Evolutionary conservation across 2,888 invertebrate species (phyloP).

Genomic region (Drosophila flavopinicola): DNA sequence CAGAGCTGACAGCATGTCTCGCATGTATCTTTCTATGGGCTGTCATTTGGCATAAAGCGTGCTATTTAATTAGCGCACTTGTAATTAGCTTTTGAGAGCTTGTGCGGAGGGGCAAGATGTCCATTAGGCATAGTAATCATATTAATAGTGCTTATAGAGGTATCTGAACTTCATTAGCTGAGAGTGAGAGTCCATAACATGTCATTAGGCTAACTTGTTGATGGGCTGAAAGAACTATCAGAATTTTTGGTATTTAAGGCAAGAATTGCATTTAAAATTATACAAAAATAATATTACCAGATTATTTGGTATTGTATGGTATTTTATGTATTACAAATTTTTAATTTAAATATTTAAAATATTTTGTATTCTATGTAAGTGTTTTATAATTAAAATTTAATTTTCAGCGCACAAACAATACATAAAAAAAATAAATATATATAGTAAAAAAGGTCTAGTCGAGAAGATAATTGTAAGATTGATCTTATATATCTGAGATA

Average conservation of each 20-base stretch:
- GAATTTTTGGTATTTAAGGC: neutral
- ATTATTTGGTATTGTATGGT: too few species aligned
- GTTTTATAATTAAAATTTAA: too few species aligned
- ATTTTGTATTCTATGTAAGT: too few species aligned
- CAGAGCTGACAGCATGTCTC: conserved; percentile 13
- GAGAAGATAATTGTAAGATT: too few species aligned
- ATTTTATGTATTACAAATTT: neutral
- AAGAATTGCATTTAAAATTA: too few species aligned
- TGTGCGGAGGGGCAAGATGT: conserved; percentile 1
- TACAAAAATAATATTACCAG: too few species aligned
- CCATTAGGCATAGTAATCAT: conserved; percentile 36
- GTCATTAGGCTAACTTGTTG: neutral
- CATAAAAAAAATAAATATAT: too few species aligned
- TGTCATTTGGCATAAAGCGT: conserved; percentile 16
- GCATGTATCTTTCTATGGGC: neutral
- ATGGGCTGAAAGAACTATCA: neutral
- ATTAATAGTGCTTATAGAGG: conserved; percentile 12
- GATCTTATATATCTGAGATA: too few species aligned
- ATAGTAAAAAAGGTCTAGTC: too few species aligned
- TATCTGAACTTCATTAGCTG: neutral
- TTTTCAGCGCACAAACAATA: too few species aligned
- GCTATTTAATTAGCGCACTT: conserved; percentile 46
- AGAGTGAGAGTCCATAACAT: neutral
- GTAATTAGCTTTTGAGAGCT: conserved; percentile 22
- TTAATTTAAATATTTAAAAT: too few species aligned